Base-by-base conservation (phyloP, 1,140 invertebrate species). In the Caerostris darwini region DNA sequence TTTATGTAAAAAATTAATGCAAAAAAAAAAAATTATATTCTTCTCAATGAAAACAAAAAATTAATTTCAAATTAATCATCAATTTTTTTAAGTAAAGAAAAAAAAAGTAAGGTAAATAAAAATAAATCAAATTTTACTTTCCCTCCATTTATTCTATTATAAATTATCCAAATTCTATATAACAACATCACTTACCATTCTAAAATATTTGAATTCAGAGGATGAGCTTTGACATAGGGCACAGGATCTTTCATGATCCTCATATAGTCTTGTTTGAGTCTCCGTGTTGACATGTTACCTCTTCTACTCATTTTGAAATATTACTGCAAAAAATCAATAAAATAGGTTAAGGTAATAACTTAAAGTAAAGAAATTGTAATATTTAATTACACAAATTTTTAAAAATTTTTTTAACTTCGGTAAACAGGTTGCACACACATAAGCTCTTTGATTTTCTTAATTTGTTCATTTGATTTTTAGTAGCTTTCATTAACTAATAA, bases 191-290 rank as follows among this genome's bases (percentile, higher is more conserved):
- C 34, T 90, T 90, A 98, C 99, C 99, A 99, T 97, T 99, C 98
- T 86, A 99, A 96, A 95, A 99, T 99, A 96, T 99, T 99, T 4
- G 98, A 97, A 58, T 98, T 98, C 81, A 99, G 96, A 92, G 99
- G 99, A 96, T 98, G 98, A n/a, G 99, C 99, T 89, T 97, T 97
- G 56, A 99, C 98, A 96, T 99, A 99, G 58, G 99, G 99, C 94
- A 99, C 97, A 34, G 99, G 99, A 96, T 99, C 99, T 95, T 98
- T 98, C 96, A 99, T 98, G 6, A 99, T 96, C 53, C 99, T 97
- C 95, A 99, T 96, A 96, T 99, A 99, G 96, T 99, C 99, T 96
- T 99, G 98, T 96, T 98, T 98, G 95, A 99, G 97, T 95, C 99
- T 97, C 56, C 97, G 97, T 54, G 98, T 98, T 4, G 99, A 98